Evolutionary conservation across 2,113 vertebrate species (phyloP).

Genomic region (Marmota flaviventris): DNA sequence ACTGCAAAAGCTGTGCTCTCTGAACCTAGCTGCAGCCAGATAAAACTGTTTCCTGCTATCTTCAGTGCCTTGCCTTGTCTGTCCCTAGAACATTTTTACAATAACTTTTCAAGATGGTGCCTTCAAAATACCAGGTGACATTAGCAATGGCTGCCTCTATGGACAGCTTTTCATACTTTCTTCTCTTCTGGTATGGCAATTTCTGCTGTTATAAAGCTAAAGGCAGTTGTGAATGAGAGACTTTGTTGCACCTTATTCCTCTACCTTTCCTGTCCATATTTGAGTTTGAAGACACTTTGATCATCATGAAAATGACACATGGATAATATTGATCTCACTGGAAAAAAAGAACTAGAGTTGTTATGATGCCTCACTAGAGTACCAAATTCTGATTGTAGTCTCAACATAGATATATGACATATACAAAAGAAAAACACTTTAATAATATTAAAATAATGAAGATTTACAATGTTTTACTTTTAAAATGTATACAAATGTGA

Average conservation of each 20-base stretch:
- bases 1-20: too few species aligned
- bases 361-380: not conserved
- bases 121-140: not conserved
- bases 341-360: not conserved
- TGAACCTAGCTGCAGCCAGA: too few species aligned
- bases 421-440: not conserved
- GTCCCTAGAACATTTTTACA: too few species aligned
- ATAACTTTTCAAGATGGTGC: not conserved
- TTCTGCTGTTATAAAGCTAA: not conserved
- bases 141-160: not conserved
- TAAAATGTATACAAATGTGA: not conserved
- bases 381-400: not conserved
- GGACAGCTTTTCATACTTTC: not conserved
- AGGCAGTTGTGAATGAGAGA: not conserved
- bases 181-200: not conserved
- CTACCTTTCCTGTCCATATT: not conserved
- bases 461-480: not conserved
- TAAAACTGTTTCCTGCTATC: too few species aligned
- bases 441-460: not conserved
- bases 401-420: not conserved
- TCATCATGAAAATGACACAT: not conserved
- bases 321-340: not conserved
- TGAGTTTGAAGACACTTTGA: not conserved
- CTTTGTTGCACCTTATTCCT: not conserved
- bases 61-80: too few species aligned